Evolutionary conservation across 2,888 invertebrate genomes (phyloP), one percentile per base, ranked within the genome.

Genomic region (Hyposoter didymator): DNA sequence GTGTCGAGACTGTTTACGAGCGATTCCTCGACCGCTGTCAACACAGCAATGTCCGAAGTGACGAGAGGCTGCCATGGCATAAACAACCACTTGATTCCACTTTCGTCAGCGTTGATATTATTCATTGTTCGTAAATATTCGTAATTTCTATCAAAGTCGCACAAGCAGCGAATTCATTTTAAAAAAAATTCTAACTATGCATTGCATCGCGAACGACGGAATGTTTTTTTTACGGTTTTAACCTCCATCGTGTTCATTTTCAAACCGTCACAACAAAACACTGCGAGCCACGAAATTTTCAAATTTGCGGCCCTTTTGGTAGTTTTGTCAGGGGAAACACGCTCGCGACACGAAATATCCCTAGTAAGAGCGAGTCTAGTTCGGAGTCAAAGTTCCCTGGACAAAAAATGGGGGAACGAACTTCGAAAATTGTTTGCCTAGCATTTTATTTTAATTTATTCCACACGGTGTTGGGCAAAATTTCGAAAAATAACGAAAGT

Each of bases 11-110:
- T 94, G 82, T 94, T 94, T 78, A 94, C 94, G 7, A 97, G 91
- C 0, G 96, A 95, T 90, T 95, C 95, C 92, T 96, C 96, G n/a
- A 96, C 95, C 1, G 96, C 94, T 45, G 95, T 92, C 84, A 97
- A 94, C 6, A 97, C 96, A 91, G 96, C 96, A 84, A 94, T 94
- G 91, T 97, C 97, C 6, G 96, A 95, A 49, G 94, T 93, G 82
- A 95, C 95, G 43, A 97, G 92, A 0, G 95, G 94, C 89, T 96
- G 96, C 96, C 96, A 96, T 19, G 95, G 95, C 90, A 96, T 95
- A 5, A 95, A 93, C 3, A 95, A 90, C 89, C 95, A 94, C 78
- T 84, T 86, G 52, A 86, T 78, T 74, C 86, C 86, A 47, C 45
- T 78, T 17, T 73, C 81, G 52, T 78, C 69, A 28, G 55, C 74